Conservation (phyloP, 2,888 invertebrate genomes). For the Halictus quadricinctus region DNA sequence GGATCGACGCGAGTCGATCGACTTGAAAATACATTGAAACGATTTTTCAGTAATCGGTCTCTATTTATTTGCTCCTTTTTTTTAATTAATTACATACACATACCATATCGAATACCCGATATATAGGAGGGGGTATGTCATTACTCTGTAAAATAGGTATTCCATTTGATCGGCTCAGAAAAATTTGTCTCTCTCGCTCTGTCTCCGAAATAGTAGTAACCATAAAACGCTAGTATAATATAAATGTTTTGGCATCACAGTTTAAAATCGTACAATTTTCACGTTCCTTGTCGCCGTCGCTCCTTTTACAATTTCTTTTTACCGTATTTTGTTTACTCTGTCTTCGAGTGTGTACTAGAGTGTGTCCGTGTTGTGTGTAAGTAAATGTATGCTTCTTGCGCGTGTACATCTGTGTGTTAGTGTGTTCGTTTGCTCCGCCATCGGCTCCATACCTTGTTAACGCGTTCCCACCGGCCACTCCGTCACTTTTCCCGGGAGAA, state of each 20-base stretch:
- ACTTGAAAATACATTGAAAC: constrained; percentile 59
- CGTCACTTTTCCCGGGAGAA: constrained; percentile 57
- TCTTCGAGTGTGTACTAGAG: background rate
- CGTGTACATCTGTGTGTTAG: background rate
- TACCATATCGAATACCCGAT: constrained; percentile 69
- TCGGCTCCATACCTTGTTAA: constrained; percentile 29
- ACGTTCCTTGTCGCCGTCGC: constrained; percentile 26
- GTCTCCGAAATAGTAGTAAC: constrained; percentile 61
- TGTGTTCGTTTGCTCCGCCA: background rate
- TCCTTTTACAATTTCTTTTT: constrained; percentile 35
- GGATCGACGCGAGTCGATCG: constrained; percentile 47
- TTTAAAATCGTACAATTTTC: constrained; percentile 67
- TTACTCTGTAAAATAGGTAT: constrained; percentile 75
- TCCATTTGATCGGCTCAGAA: constrained; percentile 67
- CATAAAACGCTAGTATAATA: constrained; percentile 68
- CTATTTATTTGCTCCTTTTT: constrained; percentile 68
- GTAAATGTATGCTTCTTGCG: background rate
- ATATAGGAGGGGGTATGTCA: constrained; percentile 72
- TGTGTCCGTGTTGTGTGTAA: background rate
- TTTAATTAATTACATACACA: constrained; percentile 72
- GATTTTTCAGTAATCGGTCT: constrained; percentile 62
- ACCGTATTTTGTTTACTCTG: background rate
- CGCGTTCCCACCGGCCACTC: constrained; percentile 28
- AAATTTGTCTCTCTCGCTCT: constrained; percentile 53
- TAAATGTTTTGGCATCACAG: constrained; percentile 72